These are phyloP conservation scores for Pectinophora gossypiella DNA, from an alignment of 1,140 invertebrate genomes.

Conservation along the genomic window DNA sequence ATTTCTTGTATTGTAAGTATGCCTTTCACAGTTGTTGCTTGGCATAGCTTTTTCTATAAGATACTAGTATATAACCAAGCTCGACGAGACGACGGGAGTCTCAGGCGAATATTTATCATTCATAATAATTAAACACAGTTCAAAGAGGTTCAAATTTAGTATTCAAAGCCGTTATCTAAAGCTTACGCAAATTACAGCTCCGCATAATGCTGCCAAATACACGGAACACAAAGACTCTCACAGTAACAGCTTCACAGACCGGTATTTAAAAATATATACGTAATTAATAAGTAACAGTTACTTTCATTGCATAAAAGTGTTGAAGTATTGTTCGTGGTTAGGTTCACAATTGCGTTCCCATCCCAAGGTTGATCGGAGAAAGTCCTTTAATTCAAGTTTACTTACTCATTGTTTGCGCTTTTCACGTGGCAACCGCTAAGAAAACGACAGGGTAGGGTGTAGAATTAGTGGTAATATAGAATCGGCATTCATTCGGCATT, in stretches of 20 bases:
- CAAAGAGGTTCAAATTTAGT: too few relatives aligned
- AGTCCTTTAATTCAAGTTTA: slow-evolving; percentile 24
- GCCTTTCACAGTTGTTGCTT: too few relatives aligned
- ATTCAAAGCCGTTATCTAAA: too few relatives aligned
- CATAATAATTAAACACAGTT: too few relatives aligned
- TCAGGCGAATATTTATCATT: too few relatives aligned
- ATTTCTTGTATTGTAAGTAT: too few relatives aligned
- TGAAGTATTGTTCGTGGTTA: slow-evolving; percentile 37
- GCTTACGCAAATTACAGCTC: neutral
- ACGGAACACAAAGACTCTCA: neutral
- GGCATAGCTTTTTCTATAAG: too few relatives aligned
- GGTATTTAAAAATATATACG: neutral
- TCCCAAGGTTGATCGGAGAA: slow-evolving; percentile 35
- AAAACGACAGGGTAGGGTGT: slow-evolving; percentile 6
- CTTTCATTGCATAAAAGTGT: slow-evolving; percentile 54
- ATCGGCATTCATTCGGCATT: too few relatives aligned
- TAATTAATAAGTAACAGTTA: slow-evolving; percentile 24
- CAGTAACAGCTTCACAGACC: neutral
- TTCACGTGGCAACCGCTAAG: slow-evolving; percentile 12
- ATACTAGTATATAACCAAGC: too few relatives aligned
- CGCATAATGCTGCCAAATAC: neutral
- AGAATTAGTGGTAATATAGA: too few relatives aligned
- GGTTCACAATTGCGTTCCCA: slow-evolving; percentile 38
- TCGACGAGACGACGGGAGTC: too few relatives aligned
- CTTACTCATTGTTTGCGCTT: slow-evolving; percentile 11